phyloP scores from a whole-genome alignment of 2,113 vertebrate species.

The Todiramphus chloris region DNA sequence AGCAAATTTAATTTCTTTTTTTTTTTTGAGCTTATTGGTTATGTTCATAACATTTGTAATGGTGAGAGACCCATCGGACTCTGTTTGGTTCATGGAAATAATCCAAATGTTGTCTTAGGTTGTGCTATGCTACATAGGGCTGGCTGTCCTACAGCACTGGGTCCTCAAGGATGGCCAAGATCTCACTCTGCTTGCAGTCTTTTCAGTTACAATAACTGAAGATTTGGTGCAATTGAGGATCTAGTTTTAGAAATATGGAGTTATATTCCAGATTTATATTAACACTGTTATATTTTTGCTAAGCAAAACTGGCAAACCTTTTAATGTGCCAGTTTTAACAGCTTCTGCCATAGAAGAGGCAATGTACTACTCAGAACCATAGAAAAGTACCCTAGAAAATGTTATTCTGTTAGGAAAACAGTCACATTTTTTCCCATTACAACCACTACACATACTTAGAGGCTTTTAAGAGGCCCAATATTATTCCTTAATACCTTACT shows the following conservation, averaged over 20 bases:
- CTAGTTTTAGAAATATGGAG: neutral
- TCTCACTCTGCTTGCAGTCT: neutral
- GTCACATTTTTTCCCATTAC: neutral
- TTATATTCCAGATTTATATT: neutral
- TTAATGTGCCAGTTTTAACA: neutral
- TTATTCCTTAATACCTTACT: neutral
- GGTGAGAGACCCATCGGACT: neutral
- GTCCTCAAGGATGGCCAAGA: neutral
- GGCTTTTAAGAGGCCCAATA: neutral
- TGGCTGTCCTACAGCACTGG: neutral
- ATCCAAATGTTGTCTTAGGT: neutral
- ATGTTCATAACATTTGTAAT: neutral
- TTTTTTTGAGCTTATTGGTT: neutral
- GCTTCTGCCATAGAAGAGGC: neutral
- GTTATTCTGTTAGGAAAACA: neutral
- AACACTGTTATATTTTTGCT: neutral
- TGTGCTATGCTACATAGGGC: rapidly evolving
- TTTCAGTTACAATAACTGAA: neutral
- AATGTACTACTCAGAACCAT: neutral
- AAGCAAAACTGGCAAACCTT: neutral
- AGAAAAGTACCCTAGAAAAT: neutral
- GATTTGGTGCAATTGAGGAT: neutral
- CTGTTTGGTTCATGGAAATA: neutral
- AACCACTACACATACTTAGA: neutral
- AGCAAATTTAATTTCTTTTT: neutral